Base-by-base conservation (phyloP, 2,797 vertebrate genomes). In the Myotis pilosus region DNA sequence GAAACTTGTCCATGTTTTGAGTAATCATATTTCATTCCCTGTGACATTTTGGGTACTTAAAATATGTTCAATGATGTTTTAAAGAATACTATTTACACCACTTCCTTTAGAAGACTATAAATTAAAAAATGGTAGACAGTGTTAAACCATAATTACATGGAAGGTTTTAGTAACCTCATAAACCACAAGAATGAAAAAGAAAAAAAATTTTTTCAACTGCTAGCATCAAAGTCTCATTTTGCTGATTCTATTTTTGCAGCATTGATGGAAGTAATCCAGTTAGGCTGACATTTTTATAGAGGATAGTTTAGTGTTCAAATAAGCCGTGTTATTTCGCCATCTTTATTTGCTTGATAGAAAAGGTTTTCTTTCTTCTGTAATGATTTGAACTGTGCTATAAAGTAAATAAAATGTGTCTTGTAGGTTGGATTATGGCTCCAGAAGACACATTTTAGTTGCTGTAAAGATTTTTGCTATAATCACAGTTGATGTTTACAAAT, bases 101-200 rank as follows among this genome's bases (percentile, higher is more conserved):
- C 80, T 96, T 96, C 88, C 94, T 96, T 84, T 93, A 87, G 79
- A 95, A 94, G 80, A 72, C 96, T 96, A 94, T 87, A 97, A 97
- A 96, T 55, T 75, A 92, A 96, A 91, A 97, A 98, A 95, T 92
- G 97, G 96, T 33, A 89, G 66, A 96, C 96, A 98, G 95, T 97
- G 95, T 98, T 93, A 96, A 96, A 92, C 89, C 47, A n/a, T 96
- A 97, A 97, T 97, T 98, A 97, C 41, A 94, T 82, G 2, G 8
- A 96, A 33, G 89, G 28, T 76, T 82, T 94, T 87, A 97, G 93
- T 96, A 94, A 93, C 88, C 93, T 96, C 92, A 84, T 95, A 96
- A 97, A 85, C 94, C 92, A 91, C 49, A 83, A 90, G 89, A 96
- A 92, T 80, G 69, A 96, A 95, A 83, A 76, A 95, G 79, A 80